Evolutionary conservation across 2,113 vertebrate species (phyloP).

Genomic region (Myotis lucifugus): DNA sequence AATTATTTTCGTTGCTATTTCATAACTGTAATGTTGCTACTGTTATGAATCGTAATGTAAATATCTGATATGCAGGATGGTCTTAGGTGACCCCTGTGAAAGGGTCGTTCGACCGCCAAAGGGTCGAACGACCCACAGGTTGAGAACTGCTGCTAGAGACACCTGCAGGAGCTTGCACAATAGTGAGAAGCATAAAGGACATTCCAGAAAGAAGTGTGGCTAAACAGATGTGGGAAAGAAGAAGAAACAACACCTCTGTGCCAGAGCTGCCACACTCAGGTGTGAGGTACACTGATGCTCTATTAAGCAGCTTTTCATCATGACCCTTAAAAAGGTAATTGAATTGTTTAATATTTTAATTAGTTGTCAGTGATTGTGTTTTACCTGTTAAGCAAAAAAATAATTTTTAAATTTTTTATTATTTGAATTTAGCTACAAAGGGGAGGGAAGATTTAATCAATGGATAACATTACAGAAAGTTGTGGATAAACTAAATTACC

Average conservation of each 20-base stretch:
- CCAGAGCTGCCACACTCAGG: background rate
- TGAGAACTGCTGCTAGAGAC: background rate
- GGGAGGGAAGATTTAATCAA: background rate
- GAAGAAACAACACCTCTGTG: background rate
- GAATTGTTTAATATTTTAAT: constrained; percentile 39
- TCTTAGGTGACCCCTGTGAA: too few species aligned
- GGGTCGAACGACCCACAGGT: too few species aligned
- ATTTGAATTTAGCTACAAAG: constrained; percentile 23
- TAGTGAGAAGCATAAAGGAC: background rate
- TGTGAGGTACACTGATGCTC: background rate
- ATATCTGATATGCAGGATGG: too few species aligned
- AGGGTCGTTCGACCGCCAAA: too few species aligned
- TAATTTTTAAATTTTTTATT: constrained; percentile 8
- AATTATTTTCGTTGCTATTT: too few species aligned
- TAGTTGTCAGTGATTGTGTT: constrained; percentile 51
- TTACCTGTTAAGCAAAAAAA: constrained; percentile 58
- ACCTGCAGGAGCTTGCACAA: background rate
- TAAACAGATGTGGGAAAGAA: background rate
- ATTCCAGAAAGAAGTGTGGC: background rate
- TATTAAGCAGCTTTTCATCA: background rate
- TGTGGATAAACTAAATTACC: constrained; percentile 12
- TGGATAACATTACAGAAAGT: constrained; percentile 20
- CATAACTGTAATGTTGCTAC: too few species aligned
- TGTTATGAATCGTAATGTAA: too few species aligned
- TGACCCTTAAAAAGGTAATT: background rate